These are phyloP conservation scores for Periophthalmus magnuspinnatus DNA, from an alignment of 2,797 vertebrate species.

Conservation along the genomic window DNA sequence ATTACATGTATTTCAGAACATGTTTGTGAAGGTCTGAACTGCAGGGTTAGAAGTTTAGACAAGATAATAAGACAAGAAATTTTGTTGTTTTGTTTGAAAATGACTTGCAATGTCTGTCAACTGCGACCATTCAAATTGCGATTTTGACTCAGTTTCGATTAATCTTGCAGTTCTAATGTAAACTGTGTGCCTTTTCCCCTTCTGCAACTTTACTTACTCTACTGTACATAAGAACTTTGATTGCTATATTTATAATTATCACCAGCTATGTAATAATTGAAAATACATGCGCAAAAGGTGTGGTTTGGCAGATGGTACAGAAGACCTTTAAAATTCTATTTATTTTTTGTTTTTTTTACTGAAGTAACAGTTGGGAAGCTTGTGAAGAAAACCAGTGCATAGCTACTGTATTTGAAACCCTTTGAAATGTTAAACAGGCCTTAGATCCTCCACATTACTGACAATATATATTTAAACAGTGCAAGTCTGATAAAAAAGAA, in stretches of 20 bases:
- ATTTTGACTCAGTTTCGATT: no score
- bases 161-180: no score
- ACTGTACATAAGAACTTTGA: neutral
- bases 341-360: neutral
- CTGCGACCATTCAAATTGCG: no score
- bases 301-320: neutral
- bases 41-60: no score
- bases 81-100: no score
- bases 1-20: no score
- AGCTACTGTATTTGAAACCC: neutral
- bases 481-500: constrained; percentile 4
- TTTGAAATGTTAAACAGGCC: constrained; percentile 1
- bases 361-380: neutral
- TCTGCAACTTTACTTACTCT: no score
- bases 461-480: neutral
- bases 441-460: neutral
- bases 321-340: neutral
- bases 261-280: neutral
- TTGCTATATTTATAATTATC: neutral
- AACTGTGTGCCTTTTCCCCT: no score
- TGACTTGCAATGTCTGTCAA: no score
- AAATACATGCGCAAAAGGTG: neutral
- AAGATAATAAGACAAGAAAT: no score
- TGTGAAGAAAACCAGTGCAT: neutral
- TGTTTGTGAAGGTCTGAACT: no score